Evolutionary conservation across 2,113 vertebrate genomes (phyloP), one percentile per base, ranked within the genome.

Genomic region (Alosa alosa): DNA sequence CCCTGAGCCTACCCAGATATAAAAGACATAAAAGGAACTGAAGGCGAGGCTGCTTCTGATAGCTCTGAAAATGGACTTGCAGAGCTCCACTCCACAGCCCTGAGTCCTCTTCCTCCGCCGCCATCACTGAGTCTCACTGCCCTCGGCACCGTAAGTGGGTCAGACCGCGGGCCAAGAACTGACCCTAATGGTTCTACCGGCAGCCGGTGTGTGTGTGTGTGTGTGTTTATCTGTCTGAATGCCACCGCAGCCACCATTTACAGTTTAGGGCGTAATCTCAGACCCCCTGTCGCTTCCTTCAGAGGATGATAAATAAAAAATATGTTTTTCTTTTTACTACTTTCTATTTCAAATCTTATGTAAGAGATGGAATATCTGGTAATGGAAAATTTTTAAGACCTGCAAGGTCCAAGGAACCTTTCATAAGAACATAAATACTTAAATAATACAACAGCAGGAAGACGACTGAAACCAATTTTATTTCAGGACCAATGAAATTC

Each of bases 221-320:
- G 57, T n/a, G 57, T 64, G 57, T 25, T 5, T 64, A 20, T 64
- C 20, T n/a, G 57, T 11, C 64, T 1, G 57, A 75, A 86, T 41
- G 31, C 81, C 41, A 50, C n/a, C 41, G 20, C 31, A 83, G 82
- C 47, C 45, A 25, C 0, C 60, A 46, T 57, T 82, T 86, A 86
- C 20, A 25, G 81, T 22, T 68, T 86, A 25, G 64, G 25, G 6
- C 25, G 64, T 72, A 25, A 31, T 11, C 22, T 13, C 64, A 9
- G 64, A 10, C 8, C 64, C 64, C 47, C 47, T 13, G 7, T 72
- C 25, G 31, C 60, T 72, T 72, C 64, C n/a, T 72, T 72, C 25
- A 60, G 75, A 64, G 64, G n/a, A 78, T 57, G 49, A 52, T 83
- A 78, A 86, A 86, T 86, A 83, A 75, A 17, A 72, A 86, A 72